These are phyloP conservation scores for Synergus laeviventris DNA, from an alignment of 2,888 invertebrate genomes.

Conservation along the genomic window DNA sequence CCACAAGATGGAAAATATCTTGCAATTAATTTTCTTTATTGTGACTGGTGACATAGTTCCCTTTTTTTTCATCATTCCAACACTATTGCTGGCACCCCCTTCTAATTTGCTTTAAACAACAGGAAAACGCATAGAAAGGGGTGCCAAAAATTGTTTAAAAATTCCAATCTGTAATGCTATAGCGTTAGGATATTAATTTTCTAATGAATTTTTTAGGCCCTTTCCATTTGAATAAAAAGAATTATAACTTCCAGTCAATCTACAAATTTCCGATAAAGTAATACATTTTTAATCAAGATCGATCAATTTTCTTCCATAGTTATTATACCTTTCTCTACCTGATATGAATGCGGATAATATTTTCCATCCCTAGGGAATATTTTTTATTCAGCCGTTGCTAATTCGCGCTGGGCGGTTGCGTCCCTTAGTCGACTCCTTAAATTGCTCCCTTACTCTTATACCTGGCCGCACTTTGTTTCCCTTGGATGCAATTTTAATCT, in stretches of 20 bases:
- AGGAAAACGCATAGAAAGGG: too few relatives aligned
- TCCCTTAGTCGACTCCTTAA: constrained; percentile 54
- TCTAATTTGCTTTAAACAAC: too few relatives aligned
- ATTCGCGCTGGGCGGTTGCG: constrained; percentile 59
- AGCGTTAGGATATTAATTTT: constrained; percentile 18
- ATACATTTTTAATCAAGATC: constrained; percentile 20
- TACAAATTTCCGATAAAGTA: constrained; percentile 9
- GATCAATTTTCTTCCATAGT: constrained; percentile 5
- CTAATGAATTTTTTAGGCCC: not conserved
- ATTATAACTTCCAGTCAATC: not conserved
- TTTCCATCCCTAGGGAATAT: constrained; percentile 41
- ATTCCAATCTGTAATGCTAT: not conserved
- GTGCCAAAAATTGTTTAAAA: constrained; percentile 26
- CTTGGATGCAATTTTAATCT: constrained; percentile 74
- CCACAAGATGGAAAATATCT: too few relatives aligned
- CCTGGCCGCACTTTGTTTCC: constrained; percentile 59
- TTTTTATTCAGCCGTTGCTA: constrained; percentile 56
- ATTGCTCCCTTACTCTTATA: constrained; percentile 54
- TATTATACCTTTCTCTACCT: constrained; percentile 1
- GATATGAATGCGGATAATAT: not conserved
- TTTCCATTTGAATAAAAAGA: constrained; percentile 12
- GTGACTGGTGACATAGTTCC: too few relatives aligned
- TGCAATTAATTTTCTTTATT: too few relatives aligned
- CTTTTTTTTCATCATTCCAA: too few relatives aligned
- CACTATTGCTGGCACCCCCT: too few relatives aligned